These are phyloP conservation scores for Picathartes gymnocephalus DNA, from an alignment of 2,113 vertebrate genomes.

Conservation along the genomic window DNA sequence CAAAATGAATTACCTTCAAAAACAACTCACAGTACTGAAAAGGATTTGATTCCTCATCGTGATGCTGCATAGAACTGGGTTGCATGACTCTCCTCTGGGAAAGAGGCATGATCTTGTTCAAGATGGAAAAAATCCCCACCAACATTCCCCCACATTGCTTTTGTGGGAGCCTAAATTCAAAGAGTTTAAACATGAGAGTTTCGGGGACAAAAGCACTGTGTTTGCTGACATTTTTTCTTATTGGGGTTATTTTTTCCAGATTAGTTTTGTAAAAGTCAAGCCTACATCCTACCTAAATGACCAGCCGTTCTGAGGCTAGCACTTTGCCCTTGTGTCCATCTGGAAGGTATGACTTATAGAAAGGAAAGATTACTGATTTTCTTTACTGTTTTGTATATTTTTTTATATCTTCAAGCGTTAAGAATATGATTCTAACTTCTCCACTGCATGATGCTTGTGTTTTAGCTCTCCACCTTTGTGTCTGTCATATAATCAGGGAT, in stretches of 20 bases:
- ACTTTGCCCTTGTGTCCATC: background rate
- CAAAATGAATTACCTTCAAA: background rate
- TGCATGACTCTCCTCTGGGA: background rate
- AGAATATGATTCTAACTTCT: background rate
- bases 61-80: background rate
- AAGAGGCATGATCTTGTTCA: background rate
- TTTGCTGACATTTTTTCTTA: background rate
- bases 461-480: background rate
- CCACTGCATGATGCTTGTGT: background rate
- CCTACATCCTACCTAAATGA: background rate
- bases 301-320: background rate
- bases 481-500: background rate
- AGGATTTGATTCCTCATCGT: background rate
- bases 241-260: background rate
- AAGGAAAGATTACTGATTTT: background rate
- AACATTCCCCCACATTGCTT: background rate
- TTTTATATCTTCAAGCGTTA: background rate
- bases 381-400: background rate
- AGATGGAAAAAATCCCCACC: background rate
- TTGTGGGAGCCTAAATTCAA: background rate
- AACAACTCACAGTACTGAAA: background rate
- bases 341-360: background rate
- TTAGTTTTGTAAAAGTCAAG: background rate
- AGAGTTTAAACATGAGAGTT: background rate
- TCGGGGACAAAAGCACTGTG: background rate